phyloP scores from a whole-genome alignment of 2,113 vertebrate genomes.

The Leucopternis melanops region DNA sequence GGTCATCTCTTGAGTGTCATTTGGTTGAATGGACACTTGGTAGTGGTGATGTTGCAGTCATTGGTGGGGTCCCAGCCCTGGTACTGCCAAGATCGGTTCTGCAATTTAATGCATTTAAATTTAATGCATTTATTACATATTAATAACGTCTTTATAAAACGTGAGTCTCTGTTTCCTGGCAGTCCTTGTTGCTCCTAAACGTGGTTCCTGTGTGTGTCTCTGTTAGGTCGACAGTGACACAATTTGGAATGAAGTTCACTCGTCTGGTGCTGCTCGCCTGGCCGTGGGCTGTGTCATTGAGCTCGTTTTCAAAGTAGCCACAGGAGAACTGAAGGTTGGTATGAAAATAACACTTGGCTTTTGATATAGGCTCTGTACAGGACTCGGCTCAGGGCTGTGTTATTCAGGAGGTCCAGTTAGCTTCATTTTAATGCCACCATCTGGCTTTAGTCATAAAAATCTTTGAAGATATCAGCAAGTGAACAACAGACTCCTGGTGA shows the following conservation, averaged over 20 bases:
- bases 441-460: not conserved
- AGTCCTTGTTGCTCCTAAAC: not conserved
- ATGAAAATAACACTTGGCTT: not conserved
- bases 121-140: not conserved
- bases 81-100: not conserved
- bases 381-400: not conserved
- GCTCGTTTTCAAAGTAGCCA: constrained; percentile 94
- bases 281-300: constrained; percentile 95
- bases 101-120: not conserved
- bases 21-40: not conserved
- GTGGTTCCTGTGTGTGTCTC: not conserved
- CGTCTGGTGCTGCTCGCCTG: constrained; percentile 89
- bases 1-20: not conserved
- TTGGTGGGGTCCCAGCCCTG: not conserved
- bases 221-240: constrained; percentile 94
- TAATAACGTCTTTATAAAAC: not conserved
- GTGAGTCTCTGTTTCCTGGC: not conserved
- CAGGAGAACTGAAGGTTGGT: constrained; percentile 92
- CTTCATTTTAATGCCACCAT: not conserved
- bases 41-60: not conserved
- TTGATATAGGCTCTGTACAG: not conserved
- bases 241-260: constrained; percentile 97
- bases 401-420: not conserved
- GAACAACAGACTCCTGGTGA: not conserved
- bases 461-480: not conserved